These are phyloP conservation scores for Caenorhabditis zanzibari DNA, from an alignment of 2,888 invertebrate genomes.

Conservation along the genomic window DNA sequence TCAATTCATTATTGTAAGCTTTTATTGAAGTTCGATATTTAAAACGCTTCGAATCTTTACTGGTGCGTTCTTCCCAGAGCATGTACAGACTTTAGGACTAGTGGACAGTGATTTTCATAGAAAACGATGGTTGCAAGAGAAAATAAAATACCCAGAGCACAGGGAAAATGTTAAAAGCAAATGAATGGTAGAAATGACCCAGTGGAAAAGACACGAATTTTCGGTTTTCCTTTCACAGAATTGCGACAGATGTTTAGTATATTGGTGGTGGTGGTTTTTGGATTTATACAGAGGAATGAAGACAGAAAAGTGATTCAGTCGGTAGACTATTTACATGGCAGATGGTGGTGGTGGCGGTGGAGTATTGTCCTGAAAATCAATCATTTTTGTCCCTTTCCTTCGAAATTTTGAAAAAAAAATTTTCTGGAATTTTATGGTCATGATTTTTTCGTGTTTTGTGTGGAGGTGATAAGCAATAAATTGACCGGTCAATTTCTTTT, in stretches of 20 bases:
- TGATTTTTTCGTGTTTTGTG: conserved; percentile 17
- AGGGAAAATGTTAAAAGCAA: conserved; percentile 33
- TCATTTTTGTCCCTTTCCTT: conserved; percentile 1
- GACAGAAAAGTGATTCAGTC: conserved; percentile 4
- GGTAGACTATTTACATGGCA: conserved; percentile 39
- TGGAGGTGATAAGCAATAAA: conserved; percentile 9
- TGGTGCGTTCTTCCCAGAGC: conserved; percentile 17
- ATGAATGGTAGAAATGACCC: conserved; percentile 30
- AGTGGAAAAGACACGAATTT: background rate
- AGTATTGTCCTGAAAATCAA: conserved; percentile 30
- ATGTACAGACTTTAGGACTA: conserved; percentile 46
- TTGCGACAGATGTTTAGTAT: background rate
- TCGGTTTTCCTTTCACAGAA: background rate
- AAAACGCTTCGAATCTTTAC: conserved; percentile 29
- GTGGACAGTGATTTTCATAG: conserved; percentile 6
- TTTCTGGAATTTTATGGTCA: conserved; percentile 14
- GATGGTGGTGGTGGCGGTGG: conserved; percentile 66
- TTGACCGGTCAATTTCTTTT: conserved; percentile 31
- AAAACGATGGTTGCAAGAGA: background rate
- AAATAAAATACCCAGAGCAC: conserved; percentile 25
- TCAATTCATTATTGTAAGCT: conserved; percentile 1
- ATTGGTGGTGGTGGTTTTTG: background rate
- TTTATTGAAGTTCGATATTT: background rate
- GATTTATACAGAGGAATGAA: conserved; percentile 34
- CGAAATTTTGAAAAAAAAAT: background rate